phyloP scores from a whole-genome alignment of 2,888 invertebrate species.

The Catocala nupta region DNA sequence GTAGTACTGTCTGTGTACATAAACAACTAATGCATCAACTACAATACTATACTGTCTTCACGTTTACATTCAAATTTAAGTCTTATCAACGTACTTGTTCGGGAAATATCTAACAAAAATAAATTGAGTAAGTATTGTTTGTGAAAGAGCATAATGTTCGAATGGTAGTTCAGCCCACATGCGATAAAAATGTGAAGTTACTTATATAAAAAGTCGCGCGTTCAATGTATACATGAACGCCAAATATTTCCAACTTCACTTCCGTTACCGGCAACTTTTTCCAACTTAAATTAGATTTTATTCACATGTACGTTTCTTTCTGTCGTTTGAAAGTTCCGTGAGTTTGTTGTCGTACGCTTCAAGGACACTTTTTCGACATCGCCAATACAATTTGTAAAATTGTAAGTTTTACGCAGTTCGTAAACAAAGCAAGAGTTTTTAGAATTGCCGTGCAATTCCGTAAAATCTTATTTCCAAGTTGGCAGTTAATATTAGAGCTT shows the following conservation, averaged over 20 bases:
- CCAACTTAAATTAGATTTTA: conserved; percentile 47
- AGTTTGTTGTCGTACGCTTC: conserved; percentile 21
- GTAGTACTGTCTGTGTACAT: neutral
- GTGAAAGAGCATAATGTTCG: conserved; percentile 10
- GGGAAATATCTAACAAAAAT: neutral
- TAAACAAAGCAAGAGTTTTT: neutral
- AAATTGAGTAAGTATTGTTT: neutral
- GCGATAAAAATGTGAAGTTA: conserved; percentile 19
- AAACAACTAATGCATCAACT: too few relatives aligned
- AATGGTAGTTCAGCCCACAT: conserved; percentile 8
- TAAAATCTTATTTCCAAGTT: too few relatives aligned
- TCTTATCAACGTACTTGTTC: too few relatives aligned
- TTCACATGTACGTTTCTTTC: conserved; percentile 32
- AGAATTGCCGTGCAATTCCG: too few relatives aligned
- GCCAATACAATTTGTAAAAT: conserved; percentile 2
- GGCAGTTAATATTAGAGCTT: too few relatives aligned
- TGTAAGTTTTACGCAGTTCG: neutral
- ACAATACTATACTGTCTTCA: too few relatives aligned
- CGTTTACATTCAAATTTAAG: too few relatives aligned
- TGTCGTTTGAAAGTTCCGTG: conserved; percentile 35
- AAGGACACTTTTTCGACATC: neutral
- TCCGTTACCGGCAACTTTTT: conserved; percentile 26
- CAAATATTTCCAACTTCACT: conserved; percentile 35
- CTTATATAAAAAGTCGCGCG: conserved; percentile 11
- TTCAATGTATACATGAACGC: conserved; percentile 23